Evolutionary conservation across 2,113 vertebrate species (phyloP).

Genomic region (Panurus biarmicus): DNA sequence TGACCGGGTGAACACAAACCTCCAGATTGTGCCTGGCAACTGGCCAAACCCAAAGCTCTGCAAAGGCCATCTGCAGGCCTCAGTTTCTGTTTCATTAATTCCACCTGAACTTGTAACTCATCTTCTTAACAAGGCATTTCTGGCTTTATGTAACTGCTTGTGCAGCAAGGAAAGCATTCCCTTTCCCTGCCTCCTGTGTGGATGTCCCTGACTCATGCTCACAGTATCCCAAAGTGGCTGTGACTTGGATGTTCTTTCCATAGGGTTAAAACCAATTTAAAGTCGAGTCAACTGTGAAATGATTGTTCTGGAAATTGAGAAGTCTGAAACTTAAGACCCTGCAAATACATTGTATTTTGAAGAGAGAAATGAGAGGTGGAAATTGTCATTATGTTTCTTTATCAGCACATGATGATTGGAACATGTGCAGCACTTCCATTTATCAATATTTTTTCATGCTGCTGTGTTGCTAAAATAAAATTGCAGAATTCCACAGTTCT

Average conservation of each 20-base stretch:
- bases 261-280: background rate
- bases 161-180: background rate
- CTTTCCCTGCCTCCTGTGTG: background rate
- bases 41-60: background rate
- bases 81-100: slow-evolving; percentile 24
- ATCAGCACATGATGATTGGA: background rate
- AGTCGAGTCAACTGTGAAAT: background rate
- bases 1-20: background rate
- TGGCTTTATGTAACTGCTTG: background rate
- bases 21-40: background rate
- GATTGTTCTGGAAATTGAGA: background rate
- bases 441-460: background rate
- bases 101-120: slow-evolving; percentile 5
- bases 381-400: background rate
- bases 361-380: background rate
- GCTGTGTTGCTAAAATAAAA: background rate
- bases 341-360: background rate
- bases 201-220: background rate
- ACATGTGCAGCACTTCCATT: background rate
- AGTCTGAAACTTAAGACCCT: background rate
- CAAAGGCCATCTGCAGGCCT: background rate
- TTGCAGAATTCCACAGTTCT: background rate
- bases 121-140: slow-evolving; percentile 5
- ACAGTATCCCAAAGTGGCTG: background rate
- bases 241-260: background rate